Evolutionary conservation across 2,888 invertebrate genomes (phyloP).

Genomic region (Lithophane leautieri): DNA sequence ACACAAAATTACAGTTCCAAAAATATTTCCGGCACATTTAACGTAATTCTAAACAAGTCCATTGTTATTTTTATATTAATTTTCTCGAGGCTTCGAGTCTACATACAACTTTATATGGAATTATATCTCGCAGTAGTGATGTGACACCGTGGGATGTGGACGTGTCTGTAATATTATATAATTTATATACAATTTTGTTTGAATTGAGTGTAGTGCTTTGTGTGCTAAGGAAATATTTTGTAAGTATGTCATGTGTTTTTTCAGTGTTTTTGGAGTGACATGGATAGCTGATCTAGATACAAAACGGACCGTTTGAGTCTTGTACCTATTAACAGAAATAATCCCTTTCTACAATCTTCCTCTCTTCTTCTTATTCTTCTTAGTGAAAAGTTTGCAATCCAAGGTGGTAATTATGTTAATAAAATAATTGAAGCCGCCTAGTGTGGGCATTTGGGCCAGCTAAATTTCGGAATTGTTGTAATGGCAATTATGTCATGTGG

Average conservation of each 20-base stretch:
- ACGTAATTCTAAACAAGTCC: not conserved
- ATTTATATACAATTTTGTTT: not conserved
- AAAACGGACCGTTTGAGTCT: too few relatives aligned
- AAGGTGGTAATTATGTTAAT: too few relatives aligned
- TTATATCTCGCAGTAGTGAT: constrained; percentile 27
- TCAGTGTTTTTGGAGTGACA: not conserved
- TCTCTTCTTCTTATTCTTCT: too few relatives aligned
- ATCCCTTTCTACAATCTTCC: not conserved
- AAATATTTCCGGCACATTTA: constrained; percentile 16
- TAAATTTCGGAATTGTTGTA: too few relatives aligned
- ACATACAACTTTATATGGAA: not conserved
- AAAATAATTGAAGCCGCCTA: too few relatives aligned
- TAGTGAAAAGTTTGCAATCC: too few relatives aligned
- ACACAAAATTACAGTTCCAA: not conserved
- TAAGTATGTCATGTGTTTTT: constrained; percentile 12
- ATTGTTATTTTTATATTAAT: not conserved
- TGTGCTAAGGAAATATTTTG: constrained; percentile 8
- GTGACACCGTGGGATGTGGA: constrained; percentile 32
- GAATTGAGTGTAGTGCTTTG: constrained; percentile 27
- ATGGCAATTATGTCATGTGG: too few relatives aligned
- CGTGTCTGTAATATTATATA: constrained; percentile 22
- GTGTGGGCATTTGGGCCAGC: too few relatives aligned
- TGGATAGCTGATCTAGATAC: not conserved
- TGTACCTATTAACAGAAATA: not conserved
- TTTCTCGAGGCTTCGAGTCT: not conserved